These are phyloP conservation scores for Pachydiplax longipennis DNA, from an alignment of 2,888 invertebrate species.

Conservation along the genomic window DNA sequence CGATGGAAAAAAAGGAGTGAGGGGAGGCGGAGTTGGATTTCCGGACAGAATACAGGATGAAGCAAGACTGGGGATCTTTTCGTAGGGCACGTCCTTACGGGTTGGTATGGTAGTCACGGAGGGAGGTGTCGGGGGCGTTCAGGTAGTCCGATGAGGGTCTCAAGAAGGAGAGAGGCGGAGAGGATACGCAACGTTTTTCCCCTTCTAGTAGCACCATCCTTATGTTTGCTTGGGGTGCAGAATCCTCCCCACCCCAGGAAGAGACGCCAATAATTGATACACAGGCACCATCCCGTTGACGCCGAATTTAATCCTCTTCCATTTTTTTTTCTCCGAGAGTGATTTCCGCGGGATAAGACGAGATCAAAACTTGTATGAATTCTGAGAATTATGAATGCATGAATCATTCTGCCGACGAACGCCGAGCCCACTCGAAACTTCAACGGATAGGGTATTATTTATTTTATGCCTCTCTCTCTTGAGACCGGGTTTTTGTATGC, in stretches of 20 bases:
- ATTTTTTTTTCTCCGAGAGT: too few relatives aligned
- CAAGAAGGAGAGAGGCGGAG: neutral
- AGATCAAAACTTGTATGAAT: neutral
- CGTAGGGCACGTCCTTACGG: neutral
- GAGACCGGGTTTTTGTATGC: neutral
- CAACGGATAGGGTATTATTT: neutral
- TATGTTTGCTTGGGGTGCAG: neutral
- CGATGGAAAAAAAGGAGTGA: neutral
- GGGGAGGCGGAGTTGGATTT: slow-evolving; percentile 12
- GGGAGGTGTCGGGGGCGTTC: slow-evolving; percentile 32
- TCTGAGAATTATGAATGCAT: neutral
- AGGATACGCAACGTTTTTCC: neutral
- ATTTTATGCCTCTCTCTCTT: neutral
- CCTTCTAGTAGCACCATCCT: neutral
- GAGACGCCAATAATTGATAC: too few relatives aligned
- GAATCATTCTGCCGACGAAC: neutral
- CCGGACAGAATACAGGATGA: slow-evolving; percentile 40
- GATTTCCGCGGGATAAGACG: too few relatives aligned
- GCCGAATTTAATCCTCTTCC: too few relatives aligned
- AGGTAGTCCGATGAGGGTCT: slow-evolving; percentile 22
- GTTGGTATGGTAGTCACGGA: slow-evolving; percentile 32
- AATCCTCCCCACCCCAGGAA: neutral
- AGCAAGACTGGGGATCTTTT: neutral
- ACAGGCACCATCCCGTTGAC: too few relatives aligned
- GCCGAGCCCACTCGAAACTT: neutral